A percentile compares a stretch with the other conserved stretches of the same genome.
Conservation (phyloP, 1,140 invertebrate species). For the Platorchestia sp. region DNA sequence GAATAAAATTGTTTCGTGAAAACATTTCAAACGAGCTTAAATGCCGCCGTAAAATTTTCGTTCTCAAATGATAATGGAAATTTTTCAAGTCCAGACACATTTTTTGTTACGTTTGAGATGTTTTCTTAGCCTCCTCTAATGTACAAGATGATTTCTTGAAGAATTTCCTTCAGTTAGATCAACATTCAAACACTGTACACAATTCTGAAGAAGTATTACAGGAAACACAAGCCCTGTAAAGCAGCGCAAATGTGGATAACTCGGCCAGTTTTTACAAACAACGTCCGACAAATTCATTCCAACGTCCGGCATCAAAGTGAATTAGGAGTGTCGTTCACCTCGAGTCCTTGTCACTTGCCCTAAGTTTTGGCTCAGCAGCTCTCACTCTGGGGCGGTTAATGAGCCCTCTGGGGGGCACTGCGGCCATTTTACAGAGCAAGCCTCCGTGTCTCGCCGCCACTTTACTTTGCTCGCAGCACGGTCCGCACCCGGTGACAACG, state of each 20-base stretch:
- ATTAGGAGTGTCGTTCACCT: background rate
- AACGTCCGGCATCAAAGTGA: background rate
- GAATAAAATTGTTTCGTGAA: too few relatives aligned
- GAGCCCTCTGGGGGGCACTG: background rate
- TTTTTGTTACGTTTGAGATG: too few relatives aligned
- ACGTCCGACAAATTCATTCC: background rate
- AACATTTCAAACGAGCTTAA: too few relatives aligned
- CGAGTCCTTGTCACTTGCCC: background rate
- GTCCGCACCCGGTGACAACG: too few relatives aligned
- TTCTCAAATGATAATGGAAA: too few relatives aligned
- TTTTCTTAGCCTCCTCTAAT: too few relatives aligned
- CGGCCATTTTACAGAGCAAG: background rate
- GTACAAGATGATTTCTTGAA: background rate
- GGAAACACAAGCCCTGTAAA: too few relatives aligned
- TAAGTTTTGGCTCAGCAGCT: background rate
- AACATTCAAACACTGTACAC: background rate
- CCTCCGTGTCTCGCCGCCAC: background rate
- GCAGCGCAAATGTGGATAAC: background rate
- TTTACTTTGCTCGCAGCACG: background rate
- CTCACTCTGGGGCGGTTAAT: background rate
- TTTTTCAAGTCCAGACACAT: too few relatives aligned
- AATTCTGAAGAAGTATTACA: background rate
- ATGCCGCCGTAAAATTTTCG: too few relatives aligned
- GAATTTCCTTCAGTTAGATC: background rate
- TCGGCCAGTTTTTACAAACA: background rate